These are phyloP conservation scores for Halcyon badia DNA, from an alignment of 2,797 vertebrate species.

Conservation along the genomic window DNA sequence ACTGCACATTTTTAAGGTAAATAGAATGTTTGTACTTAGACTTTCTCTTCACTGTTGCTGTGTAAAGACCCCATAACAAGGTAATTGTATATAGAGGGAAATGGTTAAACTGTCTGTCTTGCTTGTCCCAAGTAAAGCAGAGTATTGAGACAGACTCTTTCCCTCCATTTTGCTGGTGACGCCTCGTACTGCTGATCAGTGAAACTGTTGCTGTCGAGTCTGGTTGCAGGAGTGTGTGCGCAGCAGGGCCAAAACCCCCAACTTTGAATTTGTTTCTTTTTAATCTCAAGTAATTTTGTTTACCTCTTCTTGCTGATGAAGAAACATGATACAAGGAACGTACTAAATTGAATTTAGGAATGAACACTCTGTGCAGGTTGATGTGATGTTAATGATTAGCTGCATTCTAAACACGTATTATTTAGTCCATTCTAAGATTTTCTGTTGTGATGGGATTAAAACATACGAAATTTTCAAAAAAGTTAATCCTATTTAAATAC, in stretches of 20 bases:
- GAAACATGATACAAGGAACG: background rate
- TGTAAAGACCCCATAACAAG: accelerated
- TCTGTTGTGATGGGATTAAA: background rate
- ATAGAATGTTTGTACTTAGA: background rate
- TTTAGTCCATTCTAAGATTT: background rate
- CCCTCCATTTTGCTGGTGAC: background rate
- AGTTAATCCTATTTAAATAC: background rate
- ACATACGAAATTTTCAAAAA: background rate
- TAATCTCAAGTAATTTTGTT: background rate
- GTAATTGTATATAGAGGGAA: background rate
- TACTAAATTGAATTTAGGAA: background rate
- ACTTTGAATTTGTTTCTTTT: background rate
- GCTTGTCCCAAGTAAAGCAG: background rate
- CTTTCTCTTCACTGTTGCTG: background rate
- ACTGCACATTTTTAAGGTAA: background rate
- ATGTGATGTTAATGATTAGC: background rate
- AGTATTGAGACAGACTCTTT: no score
- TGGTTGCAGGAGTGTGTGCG: background rate
- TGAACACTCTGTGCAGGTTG: background rate
- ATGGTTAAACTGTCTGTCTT: background rate
- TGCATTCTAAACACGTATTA: accelerated
- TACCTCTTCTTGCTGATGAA: background rate
- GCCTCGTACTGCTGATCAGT: background rate
- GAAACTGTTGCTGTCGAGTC: background rate
- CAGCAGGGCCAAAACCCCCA: background rate